phyloP scores from a whole-genome alignment of 2,113 vertebrate species.

The Malurus cyaneus region DNA sequence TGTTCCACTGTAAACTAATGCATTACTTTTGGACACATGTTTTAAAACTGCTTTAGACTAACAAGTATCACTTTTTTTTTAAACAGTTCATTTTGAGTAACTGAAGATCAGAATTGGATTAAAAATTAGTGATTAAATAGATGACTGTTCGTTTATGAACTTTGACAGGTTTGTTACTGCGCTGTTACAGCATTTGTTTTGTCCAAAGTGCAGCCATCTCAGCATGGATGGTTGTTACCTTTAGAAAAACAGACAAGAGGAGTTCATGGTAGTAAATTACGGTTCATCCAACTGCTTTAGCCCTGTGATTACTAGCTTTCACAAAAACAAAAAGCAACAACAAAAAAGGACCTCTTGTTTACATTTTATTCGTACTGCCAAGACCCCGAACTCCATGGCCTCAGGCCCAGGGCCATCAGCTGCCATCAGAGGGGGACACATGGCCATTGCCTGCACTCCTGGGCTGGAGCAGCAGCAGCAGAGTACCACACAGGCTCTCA shows the following conservation, averaged over 20 bases:
- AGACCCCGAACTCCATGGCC: not conserved
- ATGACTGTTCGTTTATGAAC: conserved; percentile 57
- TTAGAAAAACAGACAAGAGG: not conserved
- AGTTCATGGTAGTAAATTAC: not conserved
- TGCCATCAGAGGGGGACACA: not conserved
- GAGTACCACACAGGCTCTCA: not conserved
- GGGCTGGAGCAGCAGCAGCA: not conserved
- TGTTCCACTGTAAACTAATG: conserved; percentile 64
- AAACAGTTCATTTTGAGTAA: conserved; percentile 50
- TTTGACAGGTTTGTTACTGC: conserved; percentile 52
- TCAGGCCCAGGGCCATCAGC: not conserved
- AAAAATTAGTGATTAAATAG: conserved; percentile 69
- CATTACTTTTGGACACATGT: conserved; percentile 40
- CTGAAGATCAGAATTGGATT: conserved; percentile 54
- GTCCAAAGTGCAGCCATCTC: conserved; percentile 28
- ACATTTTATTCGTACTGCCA: not conserved
- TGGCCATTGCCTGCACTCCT: not conserved
- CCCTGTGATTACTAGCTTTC: not conserved
- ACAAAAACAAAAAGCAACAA: not conserved
- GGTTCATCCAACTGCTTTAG: not conserved
- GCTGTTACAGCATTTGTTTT: conserved; percentile 45
- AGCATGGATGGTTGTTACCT: conserved; percentile 5
- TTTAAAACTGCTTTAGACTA: conserved; percentile 65
- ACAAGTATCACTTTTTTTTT: conserved; percentile 37
- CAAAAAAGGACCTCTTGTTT: not conserved